Evolutionary conservation across 2,797 vertebrate species (phyloP).

Genomic region (Rallus crepitans): DNA sequence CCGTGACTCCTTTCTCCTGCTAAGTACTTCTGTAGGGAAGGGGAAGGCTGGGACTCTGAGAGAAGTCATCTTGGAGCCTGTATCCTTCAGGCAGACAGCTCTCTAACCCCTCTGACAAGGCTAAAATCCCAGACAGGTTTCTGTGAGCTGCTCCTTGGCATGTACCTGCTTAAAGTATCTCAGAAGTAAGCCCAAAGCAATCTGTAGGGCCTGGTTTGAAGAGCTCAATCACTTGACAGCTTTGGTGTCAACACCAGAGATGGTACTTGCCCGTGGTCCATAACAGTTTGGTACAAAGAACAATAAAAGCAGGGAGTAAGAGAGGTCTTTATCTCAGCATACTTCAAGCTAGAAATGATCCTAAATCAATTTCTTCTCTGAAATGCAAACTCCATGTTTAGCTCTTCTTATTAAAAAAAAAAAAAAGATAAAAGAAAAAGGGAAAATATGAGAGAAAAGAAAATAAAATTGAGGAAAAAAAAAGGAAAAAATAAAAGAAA

Average conservation of each 20-base stretch:
- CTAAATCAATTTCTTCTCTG: background rate
- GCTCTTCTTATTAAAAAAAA: background rate
- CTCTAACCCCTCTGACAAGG: background rate
- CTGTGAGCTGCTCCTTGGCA: background rate
- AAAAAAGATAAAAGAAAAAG: background rate
- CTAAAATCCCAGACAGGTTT: background rate
- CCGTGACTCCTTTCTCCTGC: background rate
- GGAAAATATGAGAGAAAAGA: background rate
- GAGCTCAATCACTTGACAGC: background rate
- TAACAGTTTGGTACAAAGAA: background rate
- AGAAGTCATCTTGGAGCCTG: background rate
- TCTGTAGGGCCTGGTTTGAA: background rate
- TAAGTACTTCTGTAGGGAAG: fast-evolving
- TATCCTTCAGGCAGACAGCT: background rate
- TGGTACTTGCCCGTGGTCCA: background rate
- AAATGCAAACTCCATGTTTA: background rate
- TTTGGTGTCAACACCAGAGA: background rate
- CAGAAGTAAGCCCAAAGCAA: background rate
- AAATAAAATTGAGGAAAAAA: background rate
- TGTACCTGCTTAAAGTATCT: fast-evolving
- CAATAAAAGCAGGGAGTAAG: background rate
- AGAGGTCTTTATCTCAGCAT: background rate
- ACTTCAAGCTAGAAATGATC: background rate
- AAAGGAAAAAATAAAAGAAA: background rate
- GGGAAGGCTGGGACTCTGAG: background rate